Evolutionary conservation across 2,888 invertebrate genomes (phyloP), one percentile per base, ranked within the genome.

Genomic region (Diloba caeruleocephala): DNA sequence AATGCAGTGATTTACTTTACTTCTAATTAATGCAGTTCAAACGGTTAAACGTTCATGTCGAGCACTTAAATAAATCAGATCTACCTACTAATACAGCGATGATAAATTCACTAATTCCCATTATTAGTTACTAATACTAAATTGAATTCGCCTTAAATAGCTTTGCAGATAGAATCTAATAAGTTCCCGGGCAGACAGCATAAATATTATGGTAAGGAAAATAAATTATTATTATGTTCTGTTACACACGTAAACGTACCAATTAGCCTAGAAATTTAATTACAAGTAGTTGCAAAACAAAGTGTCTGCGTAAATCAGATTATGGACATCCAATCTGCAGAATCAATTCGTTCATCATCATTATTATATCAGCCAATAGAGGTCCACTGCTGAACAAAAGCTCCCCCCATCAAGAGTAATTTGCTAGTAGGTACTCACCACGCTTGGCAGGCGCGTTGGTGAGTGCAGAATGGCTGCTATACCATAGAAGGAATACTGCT

Each of bases 141-240:
- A 66, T 64, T 50, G 45, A 61, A 64, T 50, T 64, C 23, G 33
- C 50, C 21, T 54, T 54, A 60, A 66, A 54, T 64, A 66, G 54
- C 54, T 64, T 46, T 46, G 38, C 19, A 64, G 61, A 66, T 60
- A 60, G 51, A 60, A 66, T 61, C 45, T 43, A 60, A 66, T 64
- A 66, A 46, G 21, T 21, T 60, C 61, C 21, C 41, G 12, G 41
- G 14, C 15, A 41, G 54, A 66, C 63, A 64, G 50, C 29, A 19
- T 25, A 66, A 46, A 61, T 46, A 50, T 54, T 51, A 59, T 59
- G 65, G 39, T 48, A 33, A 33, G 12, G 43, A 32, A 59, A 44
- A 48, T 65, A 61, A 65, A 61, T 61, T 58, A 58, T 50, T 38
- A 39, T 45, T 50, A 50, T 58, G 41, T 45, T 42, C 50, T 42